Conservation (phyloP, 2,797 vertebrate genomes). For the Arctocebus calabarensis region DNA sequence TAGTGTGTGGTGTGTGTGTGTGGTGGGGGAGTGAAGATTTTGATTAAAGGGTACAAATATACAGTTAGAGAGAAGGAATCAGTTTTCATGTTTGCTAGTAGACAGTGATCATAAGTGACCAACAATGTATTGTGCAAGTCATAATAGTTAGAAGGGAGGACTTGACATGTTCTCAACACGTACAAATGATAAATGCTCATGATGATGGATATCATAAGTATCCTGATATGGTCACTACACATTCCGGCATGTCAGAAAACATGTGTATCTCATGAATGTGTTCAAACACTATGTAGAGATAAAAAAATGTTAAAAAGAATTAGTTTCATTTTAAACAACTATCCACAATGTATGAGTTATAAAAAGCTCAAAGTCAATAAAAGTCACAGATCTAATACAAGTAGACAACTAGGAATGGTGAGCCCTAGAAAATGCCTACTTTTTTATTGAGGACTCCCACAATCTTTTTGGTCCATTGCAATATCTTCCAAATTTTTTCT, state of each 20-base stretch:
- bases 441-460: neutral
- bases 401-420: neutral
- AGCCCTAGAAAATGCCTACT: neutral
- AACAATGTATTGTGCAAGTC: neutral
- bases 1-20: no score
- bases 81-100: neutral
- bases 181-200: neutral
- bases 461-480: neutral
- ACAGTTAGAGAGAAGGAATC: neutral
- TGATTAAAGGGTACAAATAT: neutral
- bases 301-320: neutral
- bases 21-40: neutral
- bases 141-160: neutral
- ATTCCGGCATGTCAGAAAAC: neutral
- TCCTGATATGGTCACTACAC: neutral
- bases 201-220: neutral
- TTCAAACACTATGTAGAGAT: neutral
- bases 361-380: slow-evolving; percentile 30
- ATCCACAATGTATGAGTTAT: neutral
- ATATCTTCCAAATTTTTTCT: neutral
- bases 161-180: neutral
- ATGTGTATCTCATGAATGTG: neutral
- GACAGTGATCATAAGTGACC: neutral
- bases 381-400: neutral
- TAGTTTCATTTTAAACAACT: neutral